Percentiles rank a stretch among this genome's conserved stretches.
These are phyloP conservation scores for Procambarus virginalis DNA, from an alignment of 1,140 invertebrate species.

Conservation along the genomic window DNA sequence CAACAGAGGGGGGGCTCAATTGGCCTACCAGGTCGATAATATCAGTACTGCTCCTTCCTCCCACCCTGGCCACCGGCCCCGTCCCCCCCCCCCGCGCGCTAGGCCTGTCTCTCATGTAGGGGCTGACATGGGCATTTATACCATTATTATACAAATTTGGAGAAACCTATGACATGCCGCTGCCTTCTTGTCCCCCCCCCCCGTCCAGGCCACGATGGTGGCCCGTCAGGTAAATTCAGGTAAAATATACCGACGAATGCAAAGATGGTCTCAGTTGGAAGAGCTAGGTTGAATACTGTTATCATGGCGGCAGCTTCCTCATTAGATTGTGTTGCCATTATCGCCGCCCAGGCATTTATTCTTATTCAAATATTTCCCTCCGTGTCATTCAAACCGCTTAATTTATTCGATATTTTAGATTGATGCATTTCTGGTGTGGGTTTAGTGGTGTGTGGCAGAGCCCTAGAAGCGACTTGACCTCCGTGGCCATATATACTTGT, in stretches of 20 bases:
- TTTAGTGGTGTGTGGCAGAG: not conserved
- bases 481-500: conserved; percentile 17
- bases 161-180: too few relatives aligned
- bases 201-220: too few relatives aligned
- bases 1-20: not conserved
- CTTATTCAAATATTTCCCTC: not conserved
- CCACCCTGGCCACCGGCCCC: not conserved
- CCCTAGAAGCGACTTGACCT: not conserved
- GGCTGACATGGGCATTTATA: too few relatives aligned
- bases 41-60: not conserved
- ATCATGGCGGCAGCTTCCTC: not conserved
- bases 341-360: not conserved
- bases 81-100: not conserved
- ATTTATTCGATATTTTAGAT: not conserved
- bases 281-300: not conserved
- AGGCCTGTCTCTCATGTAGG: too few relatives aligned
- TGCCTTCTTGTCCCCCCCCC: too few relatives aligned
- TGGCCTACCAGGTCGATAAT: not conserved
- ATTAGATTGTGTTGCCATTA: conserved; percentile 3
- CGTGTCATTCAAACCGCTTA: not conserved
- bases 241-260: too few relatives aligned
- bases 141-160: too few relatives aligned
- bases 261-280: too few relatives aligned
- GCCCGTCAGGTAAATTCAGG: too few relatives aligned
- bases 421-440: not conserved